Percentiles rank a stretch among this genome's conserved stretches.
These are phyloP conservation scores for Clarias gariepinus DNA, from an alignment of 2,113 vertebrate genomes.

Conservation along the genomic window DNA sequence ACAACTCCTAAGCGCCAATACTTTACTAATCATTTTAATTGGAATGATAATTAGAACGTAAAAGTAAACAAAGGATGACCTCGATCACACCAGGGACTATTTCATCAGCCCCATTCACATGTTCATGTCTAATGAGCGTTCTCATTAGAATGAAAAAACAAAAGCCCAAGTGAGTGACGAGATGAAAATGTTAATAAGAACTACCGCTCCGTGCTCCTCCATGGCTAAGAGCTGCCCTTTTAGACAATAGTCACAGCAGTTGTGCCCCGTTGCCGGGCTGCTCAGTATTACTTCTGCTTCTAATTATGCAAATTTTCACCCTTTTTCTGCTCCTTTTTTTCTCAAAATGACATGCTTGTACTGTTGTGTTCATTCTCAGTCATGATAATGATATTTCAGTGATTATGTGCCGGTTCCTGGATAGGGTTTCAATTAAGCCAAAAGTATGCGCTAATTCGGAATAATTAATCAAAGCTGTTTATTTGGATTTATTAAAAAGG, in stretches of 20 bases:
- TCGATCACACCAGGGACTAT: not conserved
- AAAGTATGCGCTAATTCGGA: not conserved
- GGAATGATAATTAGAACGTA: not conserved
- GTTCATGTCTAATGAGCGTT: conserved; percentile 37
- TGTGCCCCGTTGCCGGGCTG: not conserved
- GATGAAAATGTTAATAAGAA: conserved; percentile 39
- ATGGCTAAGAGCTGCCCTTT: conserved; percentile 50
- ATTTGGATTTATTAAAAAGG: not conserved
- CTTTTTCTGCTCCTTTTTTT: not conserved
- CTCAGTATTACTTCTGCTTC: conserved; percentile 6
- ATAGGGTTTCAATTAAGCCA: not conserved
- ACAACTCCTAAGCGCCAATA: not conserved
- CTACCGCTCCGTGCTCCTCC: conserved; percentile 31
- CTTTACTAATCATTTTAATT: not conserved
- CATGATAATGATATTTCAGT: not conserved
- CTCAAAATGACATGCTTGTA: not conserved
- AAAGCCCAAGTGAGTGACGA: conserved; percentile 33
- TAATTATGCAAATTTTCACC: conserved; percentile 9
- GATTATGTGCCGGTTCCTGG: not conserved
- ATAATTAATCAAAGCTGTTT: not conserved
- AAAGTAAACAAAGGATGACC: not conserved
- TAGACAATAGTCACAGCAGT: conserved; percentile 39
- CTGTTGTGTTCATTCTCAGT: conserved; percentile 18
- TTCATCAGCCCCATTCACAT: conserved; percentile 41
- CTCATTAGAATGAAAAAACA: conserved; percentile 46